phyloP scores from a whole-genome alignment of 2,888 invertebrate genomes.

The Venusia cambrica region DNA sequence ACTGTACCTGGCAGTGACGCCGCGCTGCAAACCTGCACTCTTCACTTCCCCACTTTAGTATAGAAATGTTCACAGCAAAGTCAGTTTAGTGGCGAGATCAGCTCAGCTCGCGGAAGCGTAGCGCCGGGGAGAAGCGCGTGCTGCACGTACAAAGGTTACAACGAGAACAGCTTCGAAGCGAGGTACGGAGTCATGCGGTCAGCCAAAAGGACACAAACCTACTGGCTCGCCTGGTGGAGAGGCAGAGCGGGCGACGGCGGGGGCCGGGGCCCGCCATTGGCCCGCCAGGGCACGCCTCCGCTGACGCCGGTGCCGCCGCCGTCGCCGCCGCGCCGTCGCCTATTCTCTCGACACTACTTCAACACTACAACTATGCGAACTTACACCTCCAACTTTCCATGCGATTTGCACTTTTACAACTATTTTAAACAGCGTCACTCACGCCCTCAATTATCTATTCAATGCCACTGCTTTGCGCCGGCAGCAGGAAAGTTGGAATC shows the following conservation, averaged over 20 bases:
- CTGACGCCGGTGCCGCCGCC: slow-evolving; percentile 55
- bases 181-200: slow-evolving; percentile 82
- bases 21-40: slow-evolving; percentile 60
- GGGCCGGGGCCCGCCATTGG: slow-evolving; percentile 70
- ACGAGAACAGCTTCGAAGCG: slow-evolving; percentile 79
- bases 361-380: slow-evolving; percentile 50
- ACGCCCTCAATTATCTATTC: slow-evolving; percentile 34
- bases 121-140: slow-evolving; percentile 71
- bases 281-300: slow-evolving; percentile 73
- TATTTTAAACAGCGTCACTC: slow-evolving; percentile 37
- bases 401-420: slow-evolving; percentile 46
- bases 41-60: slow-evolving; percentile 56
- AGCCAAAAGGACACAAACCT: slow-evolving; percentile 82
- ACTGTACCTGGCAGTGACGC: slow-evolving; percentile 69
- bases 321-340: slow-evolving; percentile 48
- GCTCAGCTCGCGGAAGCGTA: slow-evolving; percentile 68
- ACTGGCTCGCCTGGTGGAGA: slow-evolving; percentile 73
- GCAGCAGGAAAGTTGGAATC: slow-evolving; percentile 21
- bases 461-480: slow-evolving; percentile 26
- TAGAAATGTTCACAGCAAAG: slow-evolving; percentile 60
- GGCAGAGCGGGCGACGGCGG: slow-evolving; percentile 62
- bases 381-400: slow-evolving; percentile 45
- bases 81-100: slow-evolving; percentile 38
- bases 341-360: slow-evolving; percentile 43
- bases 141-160: slow-evolving; percentile 71